Base-by-base conservation (phyloP, 2,113 vertebrate genomes). In the Lagopus leucura region DNA sequence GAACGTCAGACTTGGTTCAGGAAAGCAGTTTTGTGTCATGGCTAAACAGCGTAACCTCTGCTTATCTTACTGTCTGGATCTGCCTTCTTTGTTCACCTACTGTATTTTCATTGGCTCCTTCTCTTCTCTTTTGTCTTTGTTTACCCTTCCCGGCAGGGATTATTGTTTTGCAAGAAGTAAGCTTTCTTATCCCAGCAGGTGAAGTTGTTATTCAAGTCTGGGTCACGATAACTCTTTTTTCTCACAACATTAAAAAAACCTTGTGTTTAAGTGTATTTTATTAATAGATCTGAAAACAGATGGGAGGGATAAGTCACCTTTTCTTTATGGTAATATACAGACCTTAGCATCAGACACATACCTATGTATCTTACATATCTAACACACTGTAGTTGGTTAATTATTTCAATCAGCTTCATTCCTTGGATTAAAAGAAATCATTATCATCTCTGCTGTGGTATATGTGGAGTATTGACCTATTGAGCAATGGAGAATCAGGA, bases 371-470 rank as follows among this genome's bases (percentile, higher is more conserved):
- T 92, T 52, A 75, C 81, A 47, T 63, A 69, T 9, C 27, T 69
- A 40, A 43, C 72, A 36, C n/a, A 4, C 45, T 77, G 72, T 92
- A n/a, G 52, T 79, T 78, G 47, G 45, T 90, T 80, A 72, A 20
- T 88, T 86, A 82, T 84, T 95, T 88, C 36, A 57, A 48, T 76
- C 89, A 55, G 24, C 64, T 91, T 90, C 7, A 63, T 86, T 85
- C 36, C 38, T 92, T 88, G 83, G 61, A 54, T 87, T 73, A 47
- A 75, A 86, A 88, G 19, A 55, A 17, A 52, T 88, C 22, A 20
- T 88, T 84, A 27, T 90, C 6, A 74, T 86, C 30, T 86, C 74
- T 3, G 2, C 47, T 21, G 28, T 88, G 57, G 50, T 85, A 60
- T 58, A 11, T 21, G 28, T 88, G 54, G 54, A 82, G 60, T 58